Evolutionary conservation across 2,113 vertebrate genomes (phyloP).

Genomic region (Cyprinodon brontotheroides): DNA sequence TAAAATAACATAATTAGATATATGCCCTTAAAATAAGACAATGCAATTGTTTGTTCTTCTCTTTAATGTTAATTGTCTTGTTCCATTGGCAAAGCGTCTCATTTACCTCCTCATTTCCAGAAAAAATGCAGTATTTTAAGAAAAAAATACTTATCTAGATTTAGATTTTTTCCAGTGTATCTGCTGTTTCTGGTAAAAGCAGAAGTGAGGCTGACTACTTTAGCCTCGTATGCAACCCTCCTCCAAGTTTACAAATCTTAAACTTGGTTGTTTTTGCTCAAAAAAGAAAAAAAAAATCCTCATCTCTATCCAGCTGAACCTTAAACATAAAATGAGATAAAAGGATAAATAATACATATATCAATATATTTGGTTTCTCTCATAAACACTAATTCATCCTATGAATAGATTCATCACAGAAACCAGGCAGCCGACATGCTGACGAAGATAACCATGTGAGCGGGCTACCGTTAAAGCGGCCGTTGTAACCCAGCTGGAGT

Average conservation of each 20-base stretch:
- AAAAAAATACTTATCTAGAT: no score
- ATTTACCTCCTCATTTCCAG: no score
- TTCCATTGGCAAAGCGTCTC: no score
- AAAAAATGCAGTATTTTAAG: no score
- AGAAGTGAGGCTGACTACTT: background rate
- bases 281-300: no score
- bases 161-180: no score
- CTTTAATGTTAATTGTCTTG: no score
- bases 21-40: no score
- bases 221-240: background rate
- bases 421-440: slow-evolving; percentile 2
- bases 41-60: no score
- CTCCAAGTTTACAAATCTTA: background rate
- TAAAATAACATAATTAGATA: no score
- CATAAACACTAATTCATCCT: slow-evolving; percentile 1
- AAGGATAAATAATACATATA: background rate
- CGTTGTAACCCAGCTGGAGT: slow-evolving; percentile 58
- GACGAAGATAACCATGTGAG: slow-evolving; percentile 7
- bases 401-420: slow-evolving; percentile 17
- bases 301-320: background rate
- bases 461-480: slow-evolving; percentile 47
- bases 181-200: background rate
- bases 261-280: background rate
- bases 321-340: background rate
- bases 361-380: slow-evolving; percentile 2